phyloP scores from a whole-genome alignment of 64 coral and sea anemone genomes.

The Stichodactyla helianthus region DNA sequence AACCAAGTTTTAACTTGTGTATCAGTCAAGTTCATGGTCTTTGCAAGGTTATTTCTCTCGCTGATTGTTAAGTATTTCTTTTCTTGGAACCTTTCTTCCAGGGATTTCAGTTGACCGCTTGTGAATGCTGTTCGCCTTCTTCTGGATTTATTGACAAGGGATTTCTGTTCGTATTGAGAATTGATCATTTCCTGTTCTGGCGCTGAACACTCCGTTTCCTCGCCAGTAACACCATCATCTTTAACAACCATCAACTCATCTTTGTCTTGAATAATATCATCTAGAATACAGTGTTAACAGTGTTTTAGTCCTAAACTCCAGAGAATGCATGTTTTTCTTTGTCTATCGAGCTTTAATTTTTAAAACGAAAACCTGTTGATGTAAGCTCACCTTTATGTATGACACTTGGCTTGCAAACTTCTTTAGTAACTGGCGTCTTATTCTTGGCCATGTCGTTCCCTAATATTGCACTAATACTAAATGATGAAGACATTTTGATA shows the following conservation, averaged over 20 bases:
- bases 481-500: not conserved
- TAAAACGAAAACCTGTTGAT: not conserved
- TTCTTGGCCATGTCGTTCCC: not conserved
- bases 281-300: not conserved
- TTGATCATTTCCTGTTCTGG: conserved; percentile 13
- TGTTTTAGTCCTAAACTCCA: not conserved
- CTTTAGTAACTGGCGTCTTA: not conserved
- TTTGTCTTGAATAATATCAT: not conserved
- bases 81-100: conserved; percentile 89
- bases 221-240: not conserved
- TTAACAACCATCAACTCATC: not conserved
- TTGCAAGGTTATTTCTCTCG: conserved; percentile 80
- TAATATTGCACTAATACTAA: conserved; percentile 28
- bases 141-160: conserved; percentile 48
- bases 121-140: conserved; percentile 86
- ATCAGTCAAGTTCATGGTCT: conserved; percentile 73
- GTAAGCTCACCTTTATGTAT: conserved; percentile 7
- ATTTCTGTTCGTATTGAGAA: not conserved
- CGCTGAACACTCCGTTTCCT: not conserved
- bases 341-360: not conserved
- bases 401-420: conserved; percentile 7
- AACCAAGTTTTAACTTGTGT: conserved; percentile 99
- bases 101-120: conserved; percentile 81
- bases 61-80: conserved; percentile 94
- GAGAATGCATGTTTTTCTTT: not conserved